Conservation (phyloP, 1,140 invertebrate genomes). For the Coptotermes formosanus region DNA sequence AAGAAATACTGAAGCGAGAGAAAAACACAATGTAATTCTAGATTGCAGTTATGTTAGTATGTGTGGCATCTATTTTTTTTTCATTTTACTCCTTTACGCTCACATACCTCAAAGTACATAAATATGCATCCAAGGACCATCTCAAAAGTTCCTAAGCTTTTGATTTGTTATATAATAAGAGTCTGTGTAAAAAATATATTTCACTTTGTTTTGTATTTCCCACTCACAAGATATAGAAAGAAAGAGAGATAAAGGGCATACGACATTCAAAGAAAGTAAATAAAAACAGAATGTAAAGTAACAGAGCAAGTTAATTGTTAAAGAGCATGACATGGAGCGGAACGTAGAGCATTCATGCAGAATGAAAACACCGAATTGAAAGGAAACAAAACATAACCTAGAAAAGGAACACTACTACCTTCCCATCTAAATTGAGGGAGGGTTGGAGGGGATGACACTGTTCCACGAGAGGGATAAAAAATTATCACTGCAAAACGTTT, state of each 20-base stretch:
- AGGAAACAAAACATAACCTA: conserved; percentile 36
- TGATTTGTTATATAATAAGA: conserved; percentile 20
- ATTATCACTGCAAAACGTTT: conserved; percentile 26
- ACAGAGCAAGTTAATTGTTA: conserved; percentile 38
- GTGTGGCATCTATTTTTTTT: neutral
- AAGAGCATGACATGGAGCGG: conserved; percentile 33
- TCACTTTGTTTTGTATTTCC: conserved; percentile 20
- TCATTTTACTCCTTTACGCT: neutral
- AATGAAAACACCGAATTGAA: conserved; percentile 35
- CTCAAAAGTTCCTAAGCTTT: conserved; percentile 89
- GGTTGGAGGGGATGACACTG: neutral
- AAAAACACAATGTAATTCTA: conserved; percentile 35
- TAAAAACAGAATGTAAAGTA: conserved; percentile 46
- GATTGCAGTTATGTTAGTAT: neutral
- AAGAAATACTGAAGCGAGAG: conserved; percentile 33
- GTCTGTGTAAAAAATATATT: conserved; percentile 25
- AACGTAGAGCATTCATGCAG: conserved; percentile 35
- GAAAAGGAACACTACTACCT: conserved; percentile 34
- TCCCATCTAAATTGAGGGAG: conserved; percentile 8
- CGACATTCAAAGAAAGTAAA: conserved; percentile 38
- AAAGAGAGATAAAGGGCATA: conserved; percentile 37
- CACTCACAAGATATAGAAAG: conserved; percentile 34
- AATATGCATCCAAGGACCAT: conserved; percentile 77
- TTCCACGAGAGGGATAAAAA: conserved; percentile 17
- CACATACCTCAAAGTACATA: neutral